These are phyloP conservation scores for Amphiura filiformis DNA, from an alignment of 35 echinoderm and acorn worm genomes.

Conservation along the genomic window DNA sequence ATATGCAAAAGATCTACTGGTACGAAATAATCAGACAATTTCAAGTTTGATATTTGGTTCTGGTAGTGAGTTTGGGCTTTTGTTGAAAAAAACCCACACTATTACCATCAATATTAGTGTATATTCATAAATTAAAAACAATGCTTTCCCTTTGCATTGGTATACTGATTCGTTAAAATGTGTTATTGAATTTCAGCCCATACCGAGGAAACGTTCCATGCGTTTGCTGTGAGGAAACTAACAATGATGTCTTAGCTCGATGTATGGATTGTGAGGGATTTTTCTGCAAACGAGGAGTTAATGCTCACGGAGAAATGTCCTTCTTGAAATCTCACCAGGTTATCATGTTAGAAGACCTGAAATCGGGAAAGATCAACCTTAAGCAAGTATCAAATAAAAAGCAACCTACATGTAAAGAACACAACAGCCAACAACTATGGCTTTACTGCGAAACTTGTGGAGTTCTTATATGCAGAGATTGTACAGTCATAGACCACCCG, in stretches of 20 bases:
- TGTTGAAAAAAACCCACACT: too few relatives aligned
- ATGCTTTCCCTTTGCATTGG: too few relatives aligned
- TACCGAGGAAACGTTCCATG: neutral
- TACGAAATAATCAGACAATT: too few relatives aligned
- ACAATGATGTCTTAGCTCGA: neutral
- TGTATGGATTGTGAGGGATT: neutral
- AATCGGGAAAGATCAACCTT: neutral
- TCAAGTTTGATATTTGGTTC: too few relatives aligned
- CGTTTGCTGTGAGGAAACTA: neutral
- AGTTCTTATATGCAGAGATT: conserved; percentile 12
- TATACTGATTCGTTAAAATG: too few relatives aligned
- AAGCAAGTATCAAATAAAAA: neutral
- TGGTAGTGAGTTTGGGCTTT: too few relatives aligned
- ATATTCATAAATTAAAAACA: too few relatives aligned
- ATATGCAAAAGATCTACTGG: too few relatives aligned
- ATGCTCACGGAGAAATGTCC: neutral
- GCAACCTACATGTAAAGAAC: neutral
- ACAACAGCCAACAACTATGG: neutral
- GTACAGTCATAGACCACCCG: neutral
- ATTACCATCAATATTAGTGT: too few relatives aligned
- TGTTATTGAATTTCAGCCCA: too few relatives aligned
- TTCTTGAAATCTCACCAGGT: neutral
- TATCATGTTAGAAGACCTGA: neutral
- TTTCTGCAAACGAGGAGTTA: neutral
- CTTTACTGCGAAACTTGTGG: conserved; percentile 24